A percentile compares a stretch with the other conserved stretches of the same genome.
Evolutionary conservation across 37 sponge, comb jelly and placozoan species (phyloP).

Genomic region (Geodia barretti): DNA sequence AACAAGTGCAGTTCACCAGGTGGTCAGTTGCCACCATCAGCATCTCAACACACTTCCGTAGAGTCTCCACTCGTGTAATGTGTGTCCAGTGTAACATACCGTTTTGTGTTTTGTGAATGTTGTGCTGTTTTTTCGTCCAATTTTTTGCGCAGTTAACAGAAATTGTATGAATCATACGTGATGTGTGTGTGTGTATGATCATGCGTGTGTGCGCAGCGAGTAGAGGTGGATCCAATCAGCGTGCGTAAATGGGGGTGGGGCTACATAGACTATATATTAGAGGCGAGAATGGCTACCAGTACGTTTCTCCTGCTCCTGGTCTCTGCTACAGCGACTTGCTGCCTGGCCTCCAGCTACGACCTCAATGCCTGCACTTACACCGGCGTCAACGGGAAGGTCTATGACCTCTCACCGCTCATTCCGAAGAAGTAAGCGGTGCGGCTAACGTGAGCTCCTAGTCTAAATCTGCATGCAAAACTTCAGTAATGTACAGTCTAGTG

Average conservation of each 20-base stretch:
- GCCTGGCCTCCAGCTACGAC: constrained; percentile 4
- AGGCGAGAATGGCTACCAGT: not conserved
- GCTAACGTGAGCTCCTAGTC: too few species aligned
- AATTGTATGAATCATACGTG: not conserved
- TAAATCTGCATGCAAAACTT: not conserved
- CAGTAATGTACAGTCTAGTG: too few species aligned
- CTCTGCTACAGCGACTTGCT: not conserved
- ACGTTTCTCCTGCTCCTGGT: not conserved
- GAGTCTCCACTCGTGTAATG: not conserved
- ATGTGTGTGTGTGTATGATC: not conserved
- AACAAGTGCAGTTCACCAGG: not conserved
- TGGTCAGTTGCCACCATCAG: not conserved
- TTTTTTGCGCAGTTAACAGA: not conserved
- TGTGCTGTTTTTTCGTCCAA: not conserved
- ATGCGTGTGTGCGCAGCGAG: not conserved
- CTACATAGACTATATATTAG: too few species aligned
- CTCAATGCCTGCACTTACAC: constrained; percentile 45
- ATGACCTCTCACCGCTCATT: constrained; percentile 56
- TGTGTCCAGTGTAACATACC: not conserved
- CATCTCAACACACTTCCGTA: not conserved
- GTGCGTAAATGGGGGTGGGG: not conserved
- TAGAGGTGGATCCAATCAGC: not conserved
- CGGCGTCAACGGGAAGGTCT: constrained; percentile 22
- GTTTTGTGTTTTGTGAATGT: not conserved
- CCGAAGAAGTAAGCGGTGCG: constrained; percentile 1